Evolutionary conservation across 2,888 invertebrate genomes (phyloP), one percentile per base, ranked within the genome.

Genomic region (Drosophila pegasa): DNA sequence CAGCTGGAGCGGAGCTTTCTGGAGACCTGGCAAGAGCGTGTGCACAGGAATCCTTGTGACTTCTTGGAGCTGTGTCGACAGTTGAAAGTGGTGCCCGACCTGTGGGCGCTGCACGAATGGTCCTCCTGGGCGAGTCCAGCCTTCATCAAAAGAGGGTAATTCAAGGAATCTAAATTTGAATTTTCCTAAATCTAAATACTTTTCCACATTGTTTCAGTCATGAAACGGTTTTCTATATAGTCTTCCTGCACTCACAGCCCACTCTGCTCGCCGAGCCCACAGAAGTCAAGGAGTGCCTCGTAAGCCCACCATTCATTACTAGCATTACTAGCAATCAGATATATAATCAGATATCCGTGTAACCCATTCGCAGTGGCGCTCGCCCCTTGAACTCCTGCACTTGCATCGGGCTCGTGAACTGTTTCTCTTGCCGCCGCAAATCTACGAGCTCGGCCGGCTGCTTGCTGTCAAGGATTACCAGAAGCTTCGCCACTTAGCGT

Each of bases 81-180:
- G 70, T 91, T 95, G 35, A 92, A 94, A 31, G 94, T 96, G 68
- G 94, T 95, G 80, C 97, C 97, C 0, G 96, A 97, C 90, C 93
- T 97, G 55, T 96, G 95, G 95, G 94, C 95, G 0, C 91, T 97
- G 27, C 93, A 95, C 80, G 95, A 96, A 87, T 97, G 97, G 97
- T 95, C 95, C 58, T 95, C 95, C 87, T 97, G 97, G 97, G 91
- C 96, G 16, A 95, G 96, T 6, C 97, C 97, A 0, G 79, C 91
- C 0, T 77, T 87, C 59, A 25, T 87, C 0, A 63, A 72, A n/a
- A 81, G 92, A 22, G 91, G 96, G 89, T 96, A 37, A 31, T 38
- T 12, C 6, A 16, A 25, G 5, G 8, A 8, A 48, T 20, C 25
- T 0, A 12, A 31, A 29, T 31, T 18, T 20, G 6, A 2, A 16